A percentile compares a stretch with the other conserved stretches of the same genome.
phyloP scores from a whole-genome alignment of 2,113 vertebrate species.

The Benitochromis conjunctus region DNA sequence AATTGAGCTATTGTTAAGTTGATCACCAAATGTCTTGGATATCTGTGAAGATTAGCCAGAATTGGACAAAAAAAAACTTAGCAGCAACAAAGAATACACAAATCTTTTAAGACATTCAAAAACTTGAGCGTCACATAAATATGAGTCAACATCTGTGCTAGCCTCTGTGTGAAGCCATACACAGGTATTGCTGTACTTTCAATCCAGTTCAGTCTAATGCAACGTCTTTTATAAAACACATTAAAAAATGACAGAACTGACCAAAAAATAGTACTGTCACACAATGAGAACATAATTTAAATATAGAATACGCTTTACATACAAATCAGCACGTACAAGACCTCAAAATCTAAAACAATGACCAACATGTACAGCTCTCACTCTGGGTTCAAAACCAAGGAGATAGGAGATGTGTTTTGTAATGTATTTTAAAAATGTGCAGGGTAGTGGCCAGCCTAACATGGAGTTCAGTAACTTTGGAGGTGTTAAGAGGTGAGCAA shows the following conservation, averaged over 20 bases:
- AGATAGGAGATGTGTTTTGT: too few relatives aligned
- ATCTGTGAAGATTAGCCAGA: background rate
- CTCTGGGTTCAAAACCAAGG: too few relatives aligned
- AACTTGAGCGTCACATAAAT: background rate
- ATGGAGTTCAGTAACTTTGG: too few relatives aligned
- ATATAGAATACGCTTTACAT: background rate
- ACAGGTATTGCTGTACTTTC: background rate
- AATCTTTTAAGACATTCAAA: background rate
- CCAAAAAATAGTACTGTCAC: background rate
- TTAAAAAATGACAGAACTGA: background rate
- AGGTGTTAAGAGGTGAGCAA: too few relatives aligned
- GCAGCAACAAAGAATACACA: background rate
- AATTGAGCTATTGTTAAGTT: background rate
- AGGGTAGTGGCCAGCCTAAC: too few relatives aligned
- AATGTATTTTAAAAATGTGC: too few relatives aligned
- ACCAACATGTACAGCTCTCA: too few relatives aligned
- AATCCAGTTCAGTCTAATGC: background rate
- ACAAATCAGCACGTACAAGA: background rate
- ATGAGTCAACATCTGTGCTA: background rate
- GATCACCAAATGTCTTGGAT: background rate
- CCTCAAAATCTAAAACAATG: too few relatives aligned
- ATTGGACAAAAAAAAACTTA: background rate
- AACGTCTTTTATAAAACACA: background rate
- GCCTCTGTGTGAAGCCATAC: background rate
- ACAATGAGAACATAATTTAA: background rate